phyloP scores from a whole-genome alignment of 2,113 vertebrate genomes.

The Onychorhynchus coronatus region DNA sequence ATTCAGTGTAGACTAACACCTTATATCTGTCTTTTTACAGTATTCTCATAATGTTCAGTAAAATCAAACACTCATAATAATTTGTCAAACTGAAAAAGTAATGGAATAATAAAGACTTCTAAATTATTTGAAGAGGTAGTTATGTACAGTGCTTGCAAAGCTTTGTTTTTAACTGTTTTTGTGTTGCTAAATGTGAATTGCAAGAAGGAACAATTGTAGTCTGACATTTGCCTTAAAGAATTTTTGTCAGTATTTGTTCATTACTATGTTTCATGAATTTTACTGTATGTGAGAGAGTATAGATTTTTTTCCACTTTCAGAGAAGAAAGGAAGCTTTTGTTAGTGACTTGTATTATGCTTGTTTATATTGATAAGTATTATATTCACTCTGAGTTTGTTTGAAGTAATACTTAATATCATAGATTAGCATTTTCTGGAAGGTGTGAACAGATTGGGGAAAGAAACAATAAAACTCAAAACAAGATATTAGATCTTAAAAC shows the following conservation, averaged over 20 bases:
- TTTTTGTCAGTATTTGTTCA: background rate
- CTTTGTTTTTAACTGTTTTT: background rate
- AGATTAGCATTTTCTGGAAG: background rate
- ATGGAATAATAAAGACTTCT: background rate
- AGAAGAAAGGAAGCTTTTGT: background rate
- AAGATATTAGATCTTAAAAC: background rate
- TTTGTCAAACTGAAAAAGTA: slow-evolving; percentile 3
- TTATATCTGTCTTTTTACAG: background rate
- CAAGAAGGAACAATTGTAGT: background rate
- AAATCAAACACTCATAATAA: background rate
- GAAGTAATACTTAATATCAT: background rate
- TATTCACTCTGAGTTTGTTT: background rate
- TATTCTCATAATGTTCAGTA: slow-evolving; percentile 7
- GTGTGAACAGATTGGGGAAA: background rate
- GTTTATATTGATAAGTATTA: background rate
- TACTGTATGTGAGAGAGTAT: background rate
- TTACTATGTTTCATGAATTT: background rate
- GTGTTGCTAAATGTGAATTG: background rate
- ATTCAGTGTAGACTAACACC: slow-evolving; percentile 37
- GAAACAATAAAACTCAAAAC: background rate
- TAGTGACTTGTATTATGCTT: background rate
- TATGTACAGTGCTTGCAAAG: background rate
- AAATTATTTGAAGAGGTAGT: background rate
- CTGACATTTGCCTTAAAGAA: background rate
- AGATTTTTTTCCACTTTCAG: background rate